Percentiles rank a stretch among this genome's conserved stretches.
Conservation (phyloP, 2,113 vertebrate genomes). For the Colossoma macropomum region DNA sequence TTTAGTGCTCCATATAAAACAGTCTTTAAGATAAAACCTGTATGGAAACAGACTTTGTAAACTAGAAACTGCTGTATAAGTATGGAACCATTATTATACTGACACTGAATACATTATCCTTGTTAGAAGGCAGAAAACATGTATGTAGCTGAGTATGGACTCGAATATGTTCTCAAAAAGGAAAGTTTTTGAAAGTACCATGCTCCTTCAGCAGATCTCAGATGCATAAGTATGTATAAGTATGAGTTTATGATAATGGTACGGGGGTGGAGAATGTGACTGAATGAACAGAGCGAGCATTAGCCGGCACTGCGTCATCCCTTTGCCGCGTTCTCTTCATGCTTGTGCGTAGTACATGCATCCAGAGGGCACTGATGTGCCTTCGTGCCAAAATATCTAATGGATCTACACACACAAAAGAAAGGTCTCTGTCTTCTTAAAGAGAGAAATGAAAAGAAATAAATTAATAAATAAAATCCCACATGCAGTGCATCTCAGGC, state of each 20-base stretch:
- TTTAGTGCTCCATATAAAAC: conserved; percentile 4
- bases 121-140: neutral
- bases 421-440: neutral
- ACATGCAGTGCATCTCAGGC: conserved; percentile 35
- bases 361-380: neutral
- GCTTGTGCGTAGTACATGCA: conserved; percentile 35
- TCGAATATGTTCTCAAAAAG: neutral
- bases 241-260: neutral
- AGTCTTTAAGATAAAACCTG: neutral
- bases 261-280: neutral
- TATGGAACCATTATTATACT: neutral
- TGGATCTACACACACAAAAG: neutral
- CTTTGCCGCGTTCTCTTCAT: conserved; percentile 13
- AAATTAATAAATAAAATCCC: neutral
- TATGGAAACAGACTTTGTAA: neutral
- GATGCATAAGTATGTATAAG: neutral
- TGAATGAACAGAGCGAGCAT: neutral
- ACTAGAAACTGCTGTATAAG: neutral
- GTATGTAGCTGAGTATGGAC: neutral
- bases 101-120: neutral
- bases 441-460: neutral
- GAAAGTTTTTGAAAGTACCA: neutral
- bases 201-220: neutral
- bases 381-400: conserved; percentile 25
- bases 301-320: neutral